Evolutionary conservation across 2,888 invertebrate species (phyloP), one percentile per base, ranked within the genome.

Genomic region (Mimas tiliae): DNA sequence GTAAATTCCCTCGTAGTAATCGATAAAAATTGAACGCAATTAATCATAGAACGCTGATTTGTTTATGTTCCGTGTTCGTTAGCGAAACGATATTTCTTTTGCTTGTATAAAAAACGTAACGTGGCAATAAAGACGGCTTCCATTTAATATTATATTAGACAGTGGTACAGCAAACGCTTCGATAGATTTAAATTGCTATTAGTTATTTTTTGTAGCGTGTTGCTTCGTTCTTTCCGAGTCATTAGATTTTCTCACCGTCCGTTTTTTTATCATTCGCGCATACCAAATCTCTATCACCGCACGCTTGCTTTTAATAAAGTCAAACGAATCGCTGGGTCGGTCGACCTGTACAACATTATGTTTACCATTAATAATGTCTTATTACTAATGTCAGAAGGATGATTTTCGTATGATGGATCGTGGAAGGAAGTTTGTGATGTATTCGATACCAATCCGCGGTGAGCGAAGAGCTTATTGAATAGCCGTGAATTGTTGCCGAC

Each of bases 391-490:
- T 38, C 51, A 64, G 78, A 81, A 72, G 66, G 75, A 64, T 64
- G 58, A 65, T 65, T 74, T 74, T 75, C 45, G 65, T n/a, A 16
- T 67, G 66, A 14, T 27, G 47, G 62, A 67, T 65, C 65, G 47
- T 14, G 66, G 63, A 33, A 62, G 48, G 66, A 66, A 66, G 73
- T 67, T 75, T 74, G 71, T 74, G 70, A 74, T 70, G 70, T 70
- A 67, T 70, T 78, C 78, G 90, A 90, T 89, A 90, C 80, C 79
- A 83, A 90, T 91, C 90, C 84, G 80, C 80, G 83, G 83, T 82
- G 82, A 87, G 82, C 80, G 81, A 79, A 81, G 83, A 82, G 82
- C 80, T 89, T 90, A 91, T 90, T 90, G 90, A 90, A 90, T 89
- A 90, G 87, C 84, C 80, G 83, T 83, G 85, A 87, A 89, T 85